Base-by-base conservation (phyloP, 2,888 invertebrate genomes). In the Conistra vaccinii region DNA sequence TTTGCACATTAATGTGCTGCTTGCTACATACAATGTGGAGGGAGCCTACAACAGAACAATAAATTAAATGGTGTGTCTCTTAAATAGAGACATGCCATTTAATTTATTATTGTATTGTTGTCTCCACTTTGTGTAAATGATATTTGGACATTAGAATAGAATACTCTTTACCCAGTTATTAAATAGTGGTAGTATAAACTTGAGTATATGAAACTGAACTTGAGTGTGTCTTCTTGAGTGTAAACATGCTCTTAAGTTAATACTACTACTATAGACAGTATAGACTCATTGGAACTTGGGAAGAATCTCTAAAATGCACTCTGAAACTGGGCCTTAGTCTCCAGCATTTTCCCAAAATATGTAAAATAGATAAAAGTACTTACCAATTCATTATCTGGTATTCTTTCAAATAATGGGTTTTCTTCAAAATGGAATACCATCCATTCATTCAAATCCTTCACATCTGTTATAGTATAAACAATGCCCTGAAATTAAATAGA, bases 401-500 rank as follows among this genome's bases (percentile, higher is more conserved):
- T 93, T 89, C 97, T 97, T 92, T 98, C 97, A 96, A 99, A 99
- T 70, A 99, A 96, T 23, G 99, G 99, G 97, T 99, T 99, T 83
- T 98, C 97, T 65, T 97, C 97, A 93, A 99, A 98, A 97, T 99
- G 99, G 84, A 97, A 95, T 0, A 98, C 98, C 98, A 99, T 99
- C 99, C 99, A 99, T 48, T 99, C 98, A 94, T 99, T 98, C 74
- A 99, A 97, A 92, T 99, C 99, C 94, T 98, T 97, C 0, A 99
- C 99, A 97, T 99, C 99, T 12, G 99, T 99, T 85, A 99, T 98
- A 51, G 99, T 99, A 93, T 99, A 99, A 7, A 99, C 98, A 87
- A 98, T 96, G 14, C 98, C 99, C 98, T 98, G 89, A 65, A 76
- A 87, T 68, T 69, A 68, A 80, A 69, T 14, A 39, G 17, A 69